Percentiles rank a stretch among this genome's conserved stretches.
phyloP scores from a whole-genome alignment of 1,140 invertebrate species.

The Littorina saxatilis region DNA sequence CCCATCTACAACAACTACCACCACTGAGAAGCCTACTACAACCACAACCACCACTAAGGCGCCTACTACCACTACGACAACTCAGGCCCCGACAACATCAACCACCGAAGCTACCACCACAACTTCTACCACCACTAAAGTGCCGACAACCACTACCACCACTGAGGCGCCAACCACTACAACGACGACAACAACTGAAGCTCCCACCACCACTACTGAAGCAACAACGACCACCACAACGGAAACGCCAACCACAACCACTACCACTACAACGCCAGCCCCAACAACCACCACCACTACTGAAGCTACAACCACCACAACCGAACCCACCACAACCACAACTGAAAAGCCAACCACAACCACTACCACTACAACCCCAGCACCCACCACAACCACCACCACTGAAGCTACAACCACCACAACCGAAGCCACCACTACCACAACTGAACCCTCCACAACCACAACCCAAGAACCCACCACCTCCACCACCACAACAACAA shows the following conservation, averaged over 20 bases:
- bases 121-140: neutral
- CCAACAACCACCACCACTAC: neutral
- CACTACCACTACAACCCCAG: neutral
- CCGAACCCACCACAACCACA: neutral
- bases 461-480: neutral
- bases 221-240: neutral
- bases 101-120: neutral
- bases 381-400: neutral
- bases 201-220: neutral
- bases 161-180: neutral
- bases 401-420: neutral
- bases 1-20: neutral
- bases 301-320: neutral
- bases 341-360: too few relatives aligned
- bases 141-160: too few relatives aligned
- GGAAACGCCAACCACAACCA: neutral
- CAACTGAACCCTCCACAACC: neutral
- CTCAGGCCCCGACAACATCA: neutral
- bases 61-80: slow-evolving; percentile 23
- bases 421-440: neutral
- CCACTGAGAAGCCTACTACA: slow-evolving; percentile 11
- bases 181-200: neutral
- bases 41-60: slow-evolving; percentile 1
- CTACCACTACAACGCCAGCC: neutral
- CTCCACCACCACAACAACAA: neutral